phyloP scores from a whole-genome alignment of 2,113 vertebrate species.

The Pelmatolapia mariae region DNA sequence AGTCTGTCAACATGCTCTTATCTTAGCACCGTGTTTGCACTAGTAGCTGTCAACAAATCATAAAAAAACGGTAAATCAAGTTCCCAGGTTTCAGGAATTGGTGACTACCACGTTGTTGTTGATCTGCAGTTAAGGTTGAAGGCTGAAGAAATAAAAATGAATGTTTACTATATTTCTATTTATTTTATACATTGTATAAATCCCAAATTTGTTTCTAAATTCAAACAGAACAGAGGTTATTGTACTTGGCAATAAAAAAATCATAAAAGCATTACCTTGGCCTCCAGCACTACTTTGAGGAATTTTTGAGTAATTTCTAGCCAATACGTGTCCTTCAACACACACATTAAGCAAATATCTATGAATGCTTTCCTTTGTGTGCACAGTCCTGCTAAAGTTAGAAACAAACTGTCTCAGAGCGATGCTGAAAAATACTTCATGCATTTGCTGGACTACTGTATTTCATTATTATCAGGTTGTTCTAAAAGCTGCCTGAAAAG shows the following conservation, averaged over 20 bases:
- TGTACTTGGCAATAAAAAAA: neutral
- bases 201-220: neutral
- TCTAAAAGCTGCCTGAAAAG: neutral
- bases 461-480: neutral
- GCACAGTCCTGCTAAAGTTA: neutral
- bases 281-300: neutral
- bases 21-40: neutral
- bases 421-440: neutral
- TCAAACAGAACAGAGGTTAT: neutral
- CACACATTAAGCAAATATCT: neutral
- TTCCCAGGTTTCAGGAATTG: neutral
- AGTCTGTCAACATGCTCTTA: neutral
- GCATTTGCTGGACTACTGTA: neutral
- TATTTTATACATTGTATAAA: neutral
- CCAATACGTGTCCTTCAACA: neutral
- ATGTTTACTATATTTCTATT: neutral
- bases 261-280: neutral
- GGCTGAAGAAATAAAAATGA: neutral
- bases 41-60: neutral
- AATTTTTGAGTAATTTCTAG: neutral
- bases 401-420: neutral
- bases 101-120: neutral
- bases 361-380: neutral
- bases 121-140: neutral
- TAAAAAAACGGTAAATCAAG: neutral